Percentiles rank a stretch among this genome's conserved stretches.
These are phyloP conservation scores for Nebria ingens DNA, from an alignment of 1,140 invertebrate species.

Conservation along the genomic window DNA sequence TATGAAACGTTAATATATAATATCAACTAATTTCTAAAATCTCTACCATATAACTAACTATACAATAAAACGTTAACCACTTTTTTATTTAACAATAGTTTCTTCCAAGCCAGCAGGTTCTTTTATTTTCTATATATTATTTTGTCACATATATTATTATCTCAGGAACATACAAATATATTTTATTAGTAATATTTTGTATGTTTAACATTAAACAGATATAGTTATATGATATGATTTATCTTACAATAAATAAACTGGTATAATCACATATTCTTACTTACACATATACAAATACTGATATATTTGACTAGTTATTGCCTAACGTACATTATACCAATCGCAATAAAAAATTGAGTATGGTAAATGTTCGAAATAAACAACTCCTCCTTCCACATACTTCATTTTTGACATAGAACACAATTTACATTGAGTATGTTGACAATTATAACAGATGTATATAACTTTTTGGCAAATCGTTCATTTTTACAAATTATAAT, in stretches of 20 bases:
- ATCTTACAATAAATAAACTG: not conserved
- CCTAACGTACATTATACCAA: not conserved
- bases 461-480: no score
- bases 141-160: not conserved
- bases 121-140: not conserved
- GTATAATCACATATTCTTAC: constrained; percentile 1
- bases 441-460: no score
- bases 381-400: no score
- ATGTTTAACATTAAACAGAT: not conserved
- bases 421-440: no score
- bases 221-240: constrained; percentile 1
- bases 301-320: constrained; percentile 5
- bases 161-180: not conserved
- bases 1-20: constrained; percentile 2
- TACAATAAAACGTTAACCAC: not conserved
- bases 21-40: not conserved
- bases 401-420: no score
- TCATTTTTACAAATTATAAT: no score
- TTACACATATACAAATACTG: constrained; percentile 1
- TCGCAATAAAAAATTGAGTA: not conserved
- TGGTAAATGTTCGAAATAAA: no score
- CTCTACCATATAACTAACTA: not conserved
- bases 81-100: not conserved
- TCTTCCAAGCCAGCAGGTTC: not conserved
- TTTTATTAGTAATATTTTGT: no score